Evolutionary conservation across 2,113 vertebrate species (phyloP).

Genomic region (Diadophis punctatus): DNA sequence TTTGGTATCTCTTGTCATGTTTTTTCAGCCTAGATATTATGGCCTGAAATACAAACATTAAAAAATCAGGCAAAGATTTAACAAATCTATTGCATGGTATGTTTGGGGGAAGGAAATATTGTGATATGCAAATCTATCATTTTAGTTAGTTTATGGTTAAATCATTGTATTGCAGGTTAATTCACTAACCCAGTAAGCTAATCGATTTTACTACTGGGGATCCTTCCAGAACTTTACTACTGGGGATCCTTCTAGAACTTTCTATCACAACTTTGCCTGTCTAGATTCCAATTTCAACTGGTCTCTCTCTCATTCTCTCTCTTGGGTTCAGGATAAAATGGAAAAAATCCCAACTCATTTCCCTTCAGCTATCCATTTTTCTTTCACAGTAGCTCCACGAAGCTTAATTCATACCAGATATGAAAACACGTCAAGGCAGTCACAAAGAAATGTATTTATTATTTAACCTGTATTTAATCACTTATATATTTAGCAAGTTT

Average conservation of each 20-base stretch:
- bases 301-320: neutral
- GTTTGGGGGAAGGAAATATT: neutral
- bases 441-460: neutral
- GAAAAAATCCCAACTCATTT: neutral
- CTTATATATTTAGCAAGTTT: neutral
- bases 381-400: neutral
- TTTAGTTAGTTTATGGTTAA: neutral
- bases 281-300: neutral
- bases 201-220: neutral
- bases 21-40: neutral
- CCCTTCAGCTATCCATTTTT: neutral
- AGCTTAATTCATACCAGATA: neutral
- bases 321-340: neutral
- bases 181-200: neutral
- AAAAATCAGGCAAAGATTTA: too few relatives aligned
- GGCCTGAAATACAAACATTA: neutral
- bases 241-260: neutral
- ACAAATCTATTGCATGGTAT: neutral
- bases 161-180: neutral
- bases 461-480: neutral
- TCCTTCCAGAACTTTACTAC: neutral
- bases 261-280: neutral
- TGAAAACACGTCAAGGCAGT: neutral
- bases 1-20: neutral
- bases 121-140: neutral